Base-by-base conservation (phyloP, 2,888 invertebrate genomes). In the Epirrhoe tristata region DNA sequence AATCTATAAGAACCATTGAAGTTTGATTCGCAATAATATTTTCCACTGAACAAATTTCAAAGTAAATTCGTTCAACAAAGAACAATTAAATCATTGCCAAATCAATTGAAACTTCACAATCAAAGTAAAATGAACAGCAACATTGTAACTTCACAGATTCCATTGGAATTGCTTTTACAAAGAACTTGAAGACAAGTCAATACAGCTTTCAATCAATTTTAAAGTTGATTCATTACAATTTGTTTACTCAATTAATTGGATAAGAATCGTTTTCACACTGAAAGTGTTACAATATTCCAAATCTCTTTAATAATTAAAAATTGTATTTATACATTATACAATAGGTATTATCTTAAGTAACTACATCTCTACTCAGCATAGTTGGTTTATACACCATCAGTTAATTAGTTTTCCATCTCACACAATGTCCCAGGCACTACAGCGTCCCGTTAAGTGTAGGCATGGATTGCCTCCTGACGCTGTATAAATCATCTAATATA, bases 191-290 rank as follows among this genome's bases (percentile, higher is more conserved):
- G 60, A 72, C 66, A 74, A 81, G 69, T 80, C 74, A 71, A 77
- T 76, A 77, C 69, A 69, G 69, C 54, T 69, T 72, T 70, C 68
- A 76, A 78, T 80, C 77, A 80, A 76, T 73, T 73, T 69, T 59
- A 59, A 81, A 81, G 72, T 83, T 74, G 70, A 76, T 73, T 82
- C 75, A 80, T 81, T 81, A 76, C 78, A 83, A 79, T 80, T 77
- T 69, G 67, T 71, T 70, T 75, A 78, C 74, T 75, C 70, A 75
- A 73, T 74, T 80, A 77, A 81, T 81, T 81, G 78, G 68, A 73
- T 65, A 58, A 43, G 75, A 81, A 77, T 73, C 67, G 67, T 74
- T 78, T 75, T 76, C 63, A 73, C 69, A 67, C 63, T 48, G 65
- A 64, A 67, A 60, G 54, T 39, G 51, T 51, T 6, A 24, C 36